A percentile compares a stretch with the other conserved stretches of the same genome.
Conservation (phyloP, 2,113 vertebrate species). For the Calyptomena viridis region DNA sequence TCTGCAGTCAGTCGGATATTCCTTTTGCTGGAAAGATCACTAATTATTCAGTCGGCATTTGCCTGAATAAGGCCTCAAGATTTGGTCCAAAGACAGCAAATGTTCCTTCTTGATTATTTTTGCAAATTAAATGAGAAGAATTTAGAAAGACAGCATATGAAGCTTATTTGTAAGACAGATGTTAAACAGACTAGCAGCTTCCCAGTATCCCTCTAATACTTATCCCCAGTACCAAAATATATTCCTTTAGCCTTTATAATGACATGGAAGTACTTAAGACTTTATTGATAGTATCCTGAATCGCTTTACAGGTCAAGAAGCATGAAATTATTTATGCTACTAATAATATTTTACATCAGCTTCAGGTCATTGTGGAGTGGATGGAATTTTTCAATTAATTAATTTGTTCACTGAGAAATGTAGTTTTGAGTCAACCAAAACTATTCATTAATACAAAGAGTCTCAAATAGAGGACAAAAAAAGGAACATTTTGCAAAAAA, state of each 20-base stretch:
- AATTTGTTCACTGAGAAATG: background rate
- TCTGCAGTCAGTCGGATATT: background rate
- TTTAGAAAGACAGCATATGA: slow-evolving; percentile 65
- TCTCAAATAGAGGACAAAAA: background rate
- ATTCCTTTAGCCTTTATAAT: slow-evolving; percentile 47
- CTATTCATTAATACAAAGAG: background rate
- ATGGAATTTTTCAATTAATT: background rate
- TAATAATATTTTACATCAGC: background rate
- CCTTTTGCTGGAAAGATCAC: slow-evolving; percentile 36
- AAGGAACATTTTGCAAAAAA: background rate
- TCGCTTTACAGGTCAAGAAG: background rate
- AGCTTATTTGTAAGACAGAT: slow-evolving; percentile 72
- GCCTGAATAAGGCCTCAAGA: slow-evolving; percentile 48
- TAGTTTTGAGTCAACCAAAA: background rate
- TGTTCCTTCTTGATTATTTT: slow-evolving; percentile 58
- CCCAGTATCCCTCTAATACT: slow-evolving; percentile 62
- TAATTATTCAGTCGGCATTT: slow-evolving; percentile 22
- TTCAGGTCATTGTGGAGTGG: background rate
- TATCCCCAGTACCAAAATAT: slow-evolving; percentile 60
- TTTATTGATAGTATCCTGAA: slow-evolving; percentile 8
- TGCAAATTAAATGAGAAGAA: slow-evolving; percentile 59
- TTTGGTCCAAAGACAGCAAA: slow-evolving; percentile 53
- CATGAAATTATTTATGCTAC: background rate
- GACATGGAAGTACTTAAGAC: background rate
- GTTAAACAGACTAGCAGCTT: slow-evolving; percentile 65